phyloP scores from a whole-genome alignment of 2,113 vertebrate genomes.

The Takifugu flavidus region DNA sequence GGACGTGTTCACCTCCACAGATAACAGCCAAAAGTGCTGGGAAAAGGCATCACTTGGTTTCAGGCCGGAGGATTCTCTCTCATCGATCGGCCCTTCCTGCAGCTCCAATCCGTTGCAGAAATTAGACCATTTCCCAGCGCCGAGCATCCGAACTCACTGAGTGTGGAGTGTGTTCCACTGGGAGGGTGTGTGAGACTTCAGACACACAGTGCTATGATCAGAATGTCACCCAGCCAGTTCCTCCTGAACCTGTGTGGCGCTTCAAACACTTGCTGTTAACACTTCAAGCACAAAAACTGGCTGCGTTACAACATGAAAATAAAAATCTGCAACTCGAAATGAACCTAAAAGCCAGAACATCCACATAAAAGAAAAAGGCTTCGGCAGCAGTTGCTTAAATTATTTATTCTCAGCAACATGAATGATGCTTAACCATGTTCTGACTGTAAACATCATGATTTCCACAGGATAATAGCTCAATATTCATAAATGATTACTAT shows the following conservation, averaged over 20 bases:
- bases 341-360: too few relatives aligned
- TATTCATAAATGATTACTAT: background rate
- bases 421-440: too few relatives aligned
- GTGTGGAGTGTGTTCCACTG: conserved; percentile 2
- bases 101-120: background rate
- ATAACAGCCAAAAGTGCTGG: conserved; percentile 1
- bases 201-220: conserved; percentile 43
- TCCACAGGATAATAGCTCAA: background rate
- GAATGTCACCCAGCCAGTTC: conserved; percentile 65
- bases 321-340: too few relatives aligned
- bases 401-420: too few relatives aligned
- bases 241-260: conserved; percentile 32
- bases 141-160: conserved; percentile 5
- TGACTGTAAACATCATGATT: too few relatives aligned
- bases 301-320: too few relatives aligned
- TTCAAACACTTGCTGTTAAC: conserved; percentile 27
- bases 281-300: too few relatives aligned
- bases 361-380: too few relatives aligned
- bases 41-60: background rate
- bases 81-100: conserved; percentile 1
- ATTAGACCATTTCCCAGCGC: conserved; percentile 4
- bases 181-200: conserved; percentile 50
- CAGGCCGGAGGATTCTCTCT: background rate
- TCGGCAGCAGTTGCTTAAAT: too few relatives aligned
- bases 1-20: conserved; percentile 6